Evolutionary conservation across 2,888 invertebrate genomes (phyloP).

Genomic region (Gortyna flavago): DNA sequence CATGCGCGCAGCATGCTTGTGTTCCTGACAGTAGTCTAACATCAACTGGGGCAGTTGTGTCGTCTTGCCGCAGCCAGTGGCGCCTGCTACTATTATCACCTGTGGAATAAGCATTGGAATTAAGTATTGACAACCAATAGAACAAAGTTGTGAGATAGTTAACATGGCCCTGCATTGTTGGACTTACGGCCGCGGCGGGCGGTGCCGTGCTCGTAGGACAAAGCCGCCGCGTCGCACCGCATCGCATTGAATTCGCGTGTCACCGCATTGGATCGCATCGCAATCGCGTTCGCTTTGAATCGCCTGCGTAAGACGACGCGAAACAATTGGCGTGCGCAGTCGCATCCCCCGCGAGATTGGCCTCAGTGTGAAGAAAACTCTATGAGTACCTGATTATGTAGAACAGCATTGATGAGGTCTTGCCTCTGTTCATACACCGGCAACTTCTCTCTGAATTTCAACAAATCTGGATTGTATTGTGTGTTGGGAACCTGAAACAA

Average conservation of each 20-base stretch:
- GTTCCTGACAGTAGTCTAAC: constrained; percentile 92
- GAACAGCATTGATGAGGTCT: constrained; percentile 92
- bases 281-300: background rate
- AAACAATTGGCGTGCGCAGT: background rate
- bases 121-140: background rate
- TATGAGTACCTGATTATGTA: constrained; percentile 90
- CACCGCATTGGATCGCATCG: background rate
- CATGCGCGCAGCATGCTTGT: constrained; percentile 93
- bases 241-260: no score
- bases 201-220: no score
- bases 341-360: no score
- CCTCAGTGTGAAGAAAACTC: background rate
- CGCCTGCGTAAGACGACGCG: no score
- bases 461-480: constrained; percentile 88
- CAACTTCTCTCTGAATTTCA: constrained; percentile 91
- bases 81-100: constrained; percentile 94
- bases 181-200: background rate
- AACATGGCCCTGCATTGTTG: background rate
- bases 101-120: constrained; percentile 64
- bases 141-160: no score
- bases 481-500: constrained; percentile 83
- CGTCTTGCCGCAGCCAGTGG: constrained; percentile 98
- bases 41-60: constrained; percentile 98
- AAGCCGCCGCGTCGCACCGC: no score
- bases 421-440: constrained; percentile 92